Percentiles rank a stretch among this genome's conserved stretches.
Conservation (phyloP, 2,888 invertebrate genomes). For the Molorchus minor region DNA sequence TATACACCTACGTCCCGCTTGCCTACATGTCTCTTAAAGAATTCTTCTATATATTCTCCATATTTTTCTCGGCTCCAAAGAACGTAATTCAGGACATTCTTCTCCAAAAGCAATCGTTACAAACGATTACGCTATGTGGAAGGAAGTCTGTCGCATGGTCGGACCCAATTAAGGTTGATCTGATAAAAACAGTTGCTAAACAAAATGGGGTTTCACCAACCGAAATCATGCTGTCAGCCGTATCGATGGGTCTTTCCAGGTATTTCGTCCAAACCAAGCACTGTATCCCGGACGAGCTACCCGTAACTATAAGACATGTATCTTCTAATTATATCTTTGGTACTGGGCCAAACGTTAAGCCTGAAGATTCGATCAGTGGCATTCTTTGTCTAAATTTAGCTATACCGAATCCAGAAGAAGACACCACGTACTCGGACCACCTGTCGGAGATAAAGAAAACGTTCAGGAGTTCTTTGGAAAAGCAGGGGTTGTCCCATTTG, state of each 20-base stretch:
- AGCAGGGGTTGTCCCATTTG: conserved; percentile 66
- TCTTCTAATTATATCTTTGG: conserved; percentile 67
- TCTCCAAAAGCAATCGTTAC: conserved; percentile 65
- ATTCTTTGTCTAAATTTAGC: conserved; percentile 74
- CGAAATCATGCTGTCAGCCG: conserved; percentile 71
- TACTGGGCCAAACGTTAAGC: conserved; percentile 61
- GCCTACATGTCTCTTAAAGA: conserved; percentile 61
- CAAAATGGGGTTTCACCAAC: conserved; percentile 71
- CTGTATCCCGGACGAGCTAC: conserved; percentile 67
- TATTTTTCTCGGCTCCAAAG: conserved; percentile 64
- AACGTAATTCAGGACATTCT: conserved; percentile 69
- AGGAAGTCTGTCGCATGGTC: conserved; percentile 80
- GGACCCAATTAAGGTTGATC: conserved; percentile 68
- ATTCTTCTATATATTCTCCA: conserved; percentile 58
- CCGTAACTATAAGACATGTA: conserved; percentile 69
- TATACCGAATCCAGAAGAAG: conserved; percentile 61
- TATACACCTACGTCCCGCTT: conserved; percentile 63
- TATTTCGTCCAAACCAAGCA: conserved; percentile 62
- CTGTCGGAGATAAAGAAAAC: conserved; percentile 60
- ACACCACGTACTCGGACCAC: conserved; percentile 53
- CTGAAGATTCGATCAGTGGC: conserved; percentile 65
- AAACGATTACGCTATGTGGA: conserved; percentile 74
- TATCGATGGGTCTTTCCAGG: conserved; percentile 71
- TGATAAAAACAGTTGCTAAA: conserved; percentile 68
- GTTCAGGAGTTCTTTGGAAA: conserved; percentile 60